Percentiles rank a stretch among this genome's conserved stretches.
These are phyloP conservation scores for Umimayanthus chanpuru DNA, from an alignment of 92 coral and sea anemone genomes.

Conservation along the genomic window DNA sequence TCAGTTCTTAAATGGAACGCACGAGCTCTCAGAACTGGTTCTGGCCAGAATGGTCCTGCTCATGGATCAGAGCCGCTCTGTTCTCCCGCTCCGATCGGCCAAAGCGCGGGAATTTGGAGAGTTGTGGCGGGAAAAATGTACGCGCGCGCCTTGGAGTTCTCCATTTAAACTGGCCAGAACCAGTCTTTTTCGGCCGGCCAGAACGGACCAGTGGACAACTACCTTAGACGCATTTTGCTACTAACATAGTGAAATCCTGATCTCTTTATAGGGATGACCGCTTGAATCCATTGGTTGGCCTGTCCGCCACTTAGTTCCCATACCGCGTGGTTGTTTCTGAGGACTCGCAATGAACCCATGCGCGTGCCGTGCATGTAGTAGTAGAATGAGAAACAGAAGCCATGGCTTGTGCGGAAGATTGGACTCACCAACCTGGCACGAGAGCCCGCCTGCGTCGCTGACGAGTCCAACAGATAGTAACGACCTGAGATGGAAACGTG, in stretches of 20 bases:
- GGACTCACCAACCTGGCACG: neutral
- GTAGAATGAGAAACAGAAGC: constrained; percentile 26
- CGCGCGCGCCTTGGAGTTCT: no score
- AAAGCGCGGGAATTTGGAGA: no score
- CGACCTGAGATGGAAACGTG: neutral
- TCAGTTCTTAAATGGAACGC: no score
- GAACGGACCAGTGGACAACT: no score
- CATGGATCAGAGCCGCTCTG: no score
- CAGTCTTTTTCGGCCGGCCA: no score
- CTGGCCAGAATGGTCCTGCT: no score
- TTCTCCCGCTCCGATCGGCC: no score
- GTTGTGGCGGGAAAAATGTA: no score
- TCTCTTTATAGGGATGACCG: neutral
- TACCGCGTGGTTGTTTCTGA: neutral
- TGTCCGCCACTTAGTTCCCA: constrained; percentile 23
- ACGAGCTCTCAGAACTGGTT: no score
- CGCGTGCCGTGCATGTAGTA: constrained; percentile 33
- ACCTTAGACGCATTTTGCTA: neutral
- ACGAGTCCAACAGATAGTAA: constrained; percentile 16
- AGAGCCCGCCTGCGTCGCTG: neutral
- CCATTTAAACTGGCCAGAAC: no score
- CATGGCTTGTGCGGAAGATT: neutral
- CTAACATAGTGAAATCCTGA: constrained; percentile 10
- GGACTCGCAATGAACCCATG: constrained; percentile 18
- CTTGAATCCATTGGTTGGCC: constrained; percentile 22